phyloP scores from a whole-genome alignment of 2,888 invertebrate species.

The Ecdyonurus torrentis region DNA sequence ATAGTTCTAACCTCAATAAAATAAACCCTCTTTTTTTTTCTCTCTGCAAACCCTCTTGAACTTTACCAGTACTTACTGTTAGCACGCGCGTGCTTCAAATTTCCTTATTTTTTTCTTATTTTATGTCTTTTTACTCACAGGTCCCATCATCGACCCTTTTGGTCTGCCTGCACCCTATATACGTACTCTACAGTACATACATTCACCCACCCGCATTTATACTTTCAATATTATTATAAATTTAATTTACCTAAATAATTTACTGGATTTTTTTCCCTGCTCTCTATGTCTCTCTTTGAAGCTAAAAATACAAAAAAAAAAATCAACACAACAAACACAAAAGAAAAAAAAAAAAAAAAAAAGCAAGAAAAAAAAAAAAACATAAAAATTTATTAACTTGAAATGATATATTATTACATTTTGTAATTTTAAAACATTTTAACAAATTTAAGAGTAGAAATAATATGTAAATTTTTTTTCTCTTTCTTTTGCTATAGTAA shows the following conservation, averaged over 20 bases:
- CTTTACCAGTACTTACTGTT: too few relatives aligned
- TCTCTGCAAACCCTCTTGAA: neutral
- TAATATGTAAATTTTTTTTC: neutral
- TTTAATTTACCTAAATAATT: neutral
- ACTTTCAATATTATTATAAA: neutral
- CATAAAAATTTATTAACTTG: neutral
- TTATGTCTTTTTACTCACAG: neutral
- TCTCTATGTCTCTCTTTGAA: too few relatives aligned
- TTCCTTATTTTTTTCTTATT: neutral
- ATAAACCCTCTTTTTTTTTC: neutral
- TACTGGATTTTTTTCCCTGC: neutral
- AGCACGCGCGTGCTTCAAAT: too few relatives aligned
- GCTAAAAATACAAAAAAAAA: too few relatives aligned
- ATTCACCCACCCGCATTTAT: neutral
- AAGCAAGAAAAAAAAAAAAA: neutral
- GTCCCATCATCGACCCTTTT: too few relatives aligned
- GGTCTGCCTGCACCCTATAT: too few relatives aligned
- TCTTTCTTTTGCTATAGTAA: too few relatives aligned
- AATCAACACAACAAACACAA: too few relatives aligned
- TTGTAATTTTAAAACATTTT: neutral
- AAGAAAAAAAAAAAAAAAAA: neutral
- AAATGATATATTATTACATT: neutral
- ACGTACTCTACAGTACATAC: too few relatives aligned
- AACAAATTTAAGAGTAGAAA: neutral
- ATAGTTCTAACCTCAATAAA: neutral